Conservation (phyloP, 1,140 invertebrate genomes). For the Schlechtendalia chinensis region DNA sequence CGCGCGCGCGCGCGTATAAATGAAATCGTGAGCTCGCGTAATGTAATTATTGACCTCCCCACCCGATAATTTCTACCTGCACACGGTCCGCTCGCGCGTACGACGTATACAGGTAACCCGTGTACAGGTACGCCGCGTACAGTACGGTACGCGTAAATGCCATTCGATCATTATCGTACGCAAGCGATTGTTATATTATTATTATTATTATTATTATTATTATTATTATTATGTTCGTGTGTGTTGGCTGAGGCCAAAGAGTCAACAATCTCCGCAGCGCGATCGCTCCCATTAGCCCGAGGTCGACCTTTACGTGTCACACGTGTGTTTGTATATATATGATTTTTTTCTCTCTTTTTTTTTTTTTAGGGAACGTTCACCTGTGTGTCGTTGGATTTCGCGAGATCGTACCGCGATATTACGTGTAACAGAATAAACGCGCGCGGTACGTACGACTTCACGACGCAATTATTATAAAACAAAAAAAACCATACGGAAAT, state of each 20-base stretch:
- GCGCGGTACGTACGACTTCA: too few species aligned
- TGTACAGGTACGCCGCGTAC: neutral
- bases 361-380: constrained; percentile 25
- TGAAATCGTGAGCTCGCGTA: constrained; percentile 14
- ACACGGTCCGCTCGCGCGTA: too few species aligned
- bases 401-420: neutral
- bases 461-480: too few species aligned
- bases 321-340: neutral
- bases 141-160: constrained; percentile 9
- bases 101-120: too few species aligned
- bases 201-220: too few species aligned
- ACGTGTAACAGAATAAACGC: neutral
- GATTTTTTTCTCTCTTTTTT: too few species aligned
- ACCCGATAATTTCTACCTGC: too few species aligned
- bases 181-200: neutral
- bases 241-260: constrained; percentile 3
- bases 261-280: constrained; percentile 6
- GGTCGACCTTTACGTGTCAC: constrained; percentile 25
- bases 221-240: too few species aligned
- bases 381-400: neutral
- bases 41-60: neutral
- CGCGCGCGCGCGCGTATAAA: neutral
- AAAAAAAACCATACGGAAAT: too few species aligned
- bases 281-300: constrained; percentile 27
- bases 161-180: constrained; percentile 27